Evolutionary conservation across 2,797 vertebrate genomes (phyloP).

Genomic region (Phrynocephalus vlangalii): DNA sequence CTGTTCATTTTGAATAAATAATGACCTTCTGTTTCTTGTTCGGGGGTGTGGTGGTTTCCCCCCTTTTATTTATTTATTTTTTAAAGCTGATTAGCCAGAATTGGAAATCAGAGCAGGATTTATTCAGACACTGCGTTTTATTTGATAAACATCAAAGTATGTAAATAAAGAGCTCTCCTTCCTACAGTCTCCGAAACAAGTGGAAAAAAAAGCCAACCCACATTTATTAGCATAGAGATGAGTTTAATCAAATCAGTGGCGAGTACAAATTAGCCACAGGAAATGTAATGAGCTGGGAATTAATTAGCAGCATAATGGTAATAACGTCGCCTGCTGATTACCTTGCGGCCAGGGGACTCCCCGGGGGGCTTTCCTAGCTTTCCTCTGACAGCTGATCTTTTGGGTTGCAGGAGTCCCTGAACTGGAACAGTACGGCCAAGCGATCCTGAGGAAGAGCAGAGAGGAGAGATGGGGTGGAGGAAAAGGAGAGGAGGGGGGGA

Average conservation of each 20-base stretch:
- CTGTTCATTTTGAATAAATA: background rate
- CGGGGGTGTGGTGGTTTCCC: background rate
- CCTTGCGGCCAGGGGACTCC: constrained; percentile 81
- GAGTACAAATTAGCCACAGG: constrained; percentile 87
- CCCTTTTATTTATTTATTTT: constrained; percentile 30
- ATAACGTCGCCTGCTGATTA: constrained; percentile 84
- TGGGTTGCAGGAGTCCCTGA: constrained; percentile 64
- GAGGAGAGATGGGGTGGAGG: constrained; percentile 36
- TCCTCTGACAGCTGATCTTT: constrained; percentile 69
- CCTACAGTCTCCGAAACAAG: constrained; percentile 83
- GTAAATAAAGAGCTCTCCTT: constrained; percentile 77
- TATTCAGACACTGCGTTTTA: constrained; percentile 74
- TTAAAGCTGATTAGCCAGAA: constrained; percentile 41
- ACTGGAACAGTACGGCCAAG: constrained; percentile 60
- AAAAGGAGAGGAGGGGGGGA: background rate
- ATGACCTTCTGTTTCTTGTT: constrained; percentile 53
- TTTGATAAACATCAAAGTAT: constrained; percentile 80
- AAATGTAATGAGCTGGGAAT: constrained; percentile 88
- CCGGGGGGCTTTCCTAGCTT: constrained; percentile 73
- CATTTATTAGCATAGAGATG: constrained; percentile 91
- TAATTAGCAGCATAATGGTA: constrained; percentile 88
- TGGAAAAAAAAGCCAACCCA: constrained; percentile 77
- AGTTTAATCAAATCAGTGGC: constrained; percentile 89
- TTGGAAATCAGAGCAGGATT: constrained; percentile 71
- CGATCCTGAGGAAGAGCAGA: constrained; percentile 56